phyloP scores from a whole-genome alignment of 2,113 vertebrate species.

The Calidris pugnax region DNA sequence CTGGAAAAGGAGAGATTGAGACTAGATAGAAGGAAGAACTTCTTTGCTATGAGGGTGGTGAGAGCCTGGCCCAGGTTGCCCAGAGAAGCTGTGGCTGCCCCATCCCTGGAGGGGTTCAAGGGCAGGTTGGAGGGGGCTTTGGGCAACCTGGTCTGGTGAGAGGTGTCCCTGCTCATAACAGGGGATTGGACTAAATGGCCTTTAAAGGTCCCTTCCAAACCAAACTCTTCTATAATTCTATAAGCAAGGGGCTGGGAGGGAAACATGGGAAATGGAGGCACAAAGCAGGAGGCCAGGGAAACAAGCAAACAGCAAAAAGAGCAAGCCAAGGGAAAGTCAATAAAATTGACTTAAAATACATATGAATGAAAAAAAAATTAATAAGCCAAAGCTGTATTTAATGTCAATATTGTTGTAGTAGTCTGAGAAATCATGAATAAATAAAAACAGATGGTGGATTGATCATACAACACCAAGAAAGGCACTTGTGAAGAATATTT shows the following conservation, averaged over 20 bases:
- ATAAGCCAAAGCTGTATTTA: slow-evolving; percentile 48
- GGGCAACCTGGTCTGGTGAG: not conserved
- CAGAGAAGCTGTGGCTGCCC: not conserved
- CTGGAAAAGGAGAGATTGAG: not conserved
- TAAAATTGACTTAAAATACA: slow-evolving; percentile 58
- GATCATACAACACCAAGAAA: slow-evolving; percentile 57
- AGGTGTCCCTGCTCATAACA: not conserved
- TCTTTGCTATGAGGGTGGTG: not conserved
- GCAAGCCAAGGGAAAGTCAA: slow-evolving; percentile 33
- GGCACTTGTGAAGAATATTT: slow-evolving; percentile 35
- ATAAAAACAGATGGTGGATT: slow-evolving; percentile 59
- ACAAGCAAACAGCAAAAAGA: slow-evolving; percentile 31
- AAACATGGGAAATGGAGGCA: not conserved
- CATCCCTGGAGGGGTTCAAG: not conserved
- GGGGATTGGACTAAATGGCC: not conserved
- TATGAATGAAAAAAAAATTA: slow-evolving; percentile 57
- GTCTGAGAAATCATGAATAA: slow-evolving; percentile 63
- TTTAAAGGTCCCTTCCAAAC: not conserved
- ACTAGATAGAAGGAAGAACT: not conserved
- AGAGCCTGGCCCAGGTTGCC: not conserved
- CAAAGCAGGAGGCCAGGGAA: not conserved
- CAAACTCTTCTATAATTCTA: not conserved
- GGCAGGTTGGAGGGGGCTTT: not conserved
- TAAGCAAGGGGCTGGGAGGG: not conserved
- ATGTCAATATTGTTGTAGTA: slow-evolving; percentile 58